A percentile compares a stretch with the other conserved stretches of the same genome.
phyloP scores from a whole-genome alignment of 2,888 invertebrate species.

The Chalcosyrphus nemorum region DNA sequence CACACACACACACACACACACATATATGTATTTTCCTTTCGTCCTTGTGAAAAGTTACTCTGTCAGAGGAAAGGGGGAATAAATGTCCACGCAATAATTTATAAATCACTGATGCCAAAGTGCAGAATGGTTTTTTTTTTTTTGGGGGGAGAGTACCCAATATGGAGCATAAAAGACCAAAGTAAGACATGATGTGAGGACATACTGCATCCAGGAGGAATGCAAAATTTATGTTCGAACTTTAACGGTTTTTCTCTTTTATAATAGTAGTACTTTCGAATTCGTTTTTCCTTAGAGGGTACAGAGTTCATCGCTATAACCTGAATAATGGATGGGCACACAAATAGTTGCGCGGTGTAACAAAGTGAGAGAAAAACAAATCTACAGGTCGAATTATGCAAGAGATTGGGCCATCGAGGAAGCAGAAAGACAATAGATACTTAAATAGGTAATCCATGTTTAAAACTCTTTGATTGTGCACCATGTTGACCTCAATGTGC shows the following conservation, averaged over 20 bases:
- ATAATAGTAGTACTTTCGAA: not conserved
- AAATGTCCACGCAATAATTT: constrained; percentile 52
- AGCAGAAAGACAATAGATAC: too few relatives aligned
- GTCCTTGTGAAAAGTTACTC: constrained; percentile 3
- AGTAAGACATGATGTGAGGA: constrained; percentile 5
- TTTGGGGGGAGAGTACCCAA: constrained; percentile 2
- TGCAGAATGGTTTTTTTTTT: constrained; percentile 5
- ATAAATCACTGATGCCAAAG: constrained; percentile 45
- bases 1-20: too few relatives aligned
- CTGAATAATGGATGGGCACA: too few relatives aligned
- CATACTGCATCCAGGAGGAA: constrained; percentile 24
- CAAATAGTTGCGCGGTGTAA: too few relatives aligned
- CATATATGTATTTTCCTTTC: not conserved
- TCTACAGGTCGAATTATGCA: too few relatives aligned
- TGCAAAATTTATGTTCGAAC: constrained; percentile 37
- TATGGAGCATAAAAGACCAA: not conserved
- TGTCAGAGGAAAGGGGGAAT: constrained; percentile 27
- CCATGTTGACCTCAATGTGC: too few relatives aligned
- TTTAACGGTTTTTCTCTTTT: constrained; percentile 20
- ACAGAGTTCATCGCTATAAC: not conserved
- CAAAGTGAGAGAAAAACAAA: too few relatives aligned
- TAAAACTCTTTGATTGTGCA: too few relatives aligned
- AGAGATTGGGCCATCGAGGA: too few relatives aligned
- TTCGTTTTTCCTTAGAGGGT: not conserved
- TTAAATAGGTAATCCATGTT: too few relatives aligned